Conservation (phyloP, 2,797 vertebrate species). For the Synanceia verrucosa region DNA sequence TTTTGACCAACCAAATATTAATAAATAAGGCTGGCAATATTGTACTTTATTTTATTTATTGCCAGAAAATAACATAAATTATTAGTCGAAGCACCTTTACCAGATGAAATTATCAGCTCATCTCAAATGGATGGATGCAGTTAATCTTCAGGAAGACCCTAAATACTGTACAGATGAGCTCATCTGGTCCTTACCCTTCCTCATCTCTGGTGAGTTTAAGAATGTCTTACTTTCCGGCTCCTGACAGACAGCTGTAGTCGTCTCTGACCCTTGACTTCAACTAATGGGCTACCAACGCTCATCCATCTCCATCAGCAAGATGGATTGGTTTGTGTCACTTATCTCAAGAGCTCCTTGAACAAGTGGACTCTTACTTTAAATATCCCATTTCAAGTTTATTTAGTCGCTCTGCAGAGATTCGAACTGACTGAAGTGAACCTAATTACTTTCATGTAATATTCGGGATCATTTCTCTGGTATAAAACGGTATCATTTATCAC, state of each 20-base stretch:
- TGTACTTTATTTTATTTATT: not conserved
- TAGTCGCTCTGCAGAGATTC: constrained; percentile 31
- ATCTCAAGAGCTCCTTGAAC: constrained; percentile 29
- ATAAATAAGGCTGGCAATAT: not conserved
- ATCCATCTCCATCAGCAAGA: constrained; percentile 67
- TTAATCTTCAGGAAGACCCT: not conserved
- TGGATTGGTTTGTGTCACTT: constrained; percentile 52
- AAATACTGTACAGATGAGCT: not conserved
- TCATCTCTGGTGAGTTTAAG: constrained; percentile 23
- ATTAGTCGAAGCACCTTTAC: not conserved
- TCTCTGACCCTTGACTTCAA: constrained; percentile 45
- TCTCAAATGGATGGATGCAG: not conserved
- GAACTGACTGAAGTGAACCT: constrained; percentile 29
- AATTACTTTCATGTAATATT: constrained; percentile 44
- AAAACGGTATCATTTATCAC: constrained; percentile 63
- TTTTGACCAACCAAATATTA: not conserved
- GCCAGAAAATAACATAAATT: not conserved
- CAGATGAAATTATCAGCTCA: not conserved
- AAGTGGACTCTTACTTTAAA: constrained; percentile 25
- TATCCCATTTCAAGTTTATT: constrained; percentile 41
- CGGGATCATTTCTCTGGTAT: constrained; percentile 41
- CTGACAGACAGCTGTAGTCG: constrained; percentile 49
- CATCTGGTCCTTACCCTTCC: not conserved
- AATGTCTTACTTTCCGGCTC: constrained; percentile 45
- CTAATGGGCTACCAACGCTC: constrained; percentile 47